Conservation (phyloP, 64 coral and sea anemone species). For the Catalaphyllia jardinei region DNA sequence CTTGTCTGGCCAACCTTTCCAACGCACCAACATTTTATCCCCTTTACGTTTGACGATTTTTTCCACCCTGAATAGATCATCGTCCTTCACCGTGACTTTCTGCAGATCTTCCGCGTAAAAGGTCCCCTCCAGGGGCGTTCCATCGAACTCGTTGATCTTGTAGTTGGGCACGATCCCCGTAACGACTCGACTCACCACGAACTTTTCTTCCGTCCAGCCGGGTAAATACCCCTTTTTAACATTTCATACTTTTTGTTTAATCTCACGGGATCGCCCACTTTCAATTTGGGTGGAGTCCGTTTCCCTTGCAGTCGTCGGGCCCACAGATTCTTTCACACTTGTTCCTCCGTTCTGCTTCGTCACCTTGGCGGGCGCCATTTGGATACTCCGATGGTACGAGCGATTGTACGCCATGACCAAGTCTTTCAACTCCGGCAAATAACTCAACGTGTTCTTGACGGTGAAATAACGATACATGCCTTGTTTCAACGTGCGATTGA, state of each 20-base stretch:
- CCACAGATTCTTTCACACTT: conserved; percentile 42
- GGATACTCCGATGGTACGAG: conserved; percentile 32
- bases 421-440: conserved; percentile 5
- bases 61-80: conserved; percentile 29
- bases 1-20: conserved; percentile 72
- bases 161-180: not conserved
- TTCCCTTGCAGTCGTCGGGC: not conserved
- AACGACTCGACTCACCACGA: not conserved
- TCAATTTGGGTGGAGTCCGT: not conserved
- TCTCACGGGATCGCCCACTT: conserved; percentile 46
- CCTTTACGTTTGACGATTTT: conserved; percentile 49
- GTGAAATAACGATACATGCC: conserved; percentile 50
- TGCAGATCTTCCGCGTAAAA: conserved; percentile 63
- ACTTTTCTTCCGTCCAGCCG: conserved; percentile 76
- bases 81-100: conserved; percentile 26
- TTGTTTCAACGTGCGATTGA: conserved; percentile 27
- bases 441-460: conserved; percentile 28
- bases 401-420: conserved; percentile 38
- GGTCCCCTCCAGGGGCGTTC: conserved; percentile 19
- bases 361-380: not conserved
- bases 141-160: conserved; percentile 54
- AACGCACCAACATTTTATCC: conserved; percentile 61
- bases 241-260: conserved; percentile 25
- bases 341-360: not conserved
- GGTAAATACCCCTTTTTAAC: conserved; percentile 66